A percentile compares a stretch with the other conserved stretches of the same genome.
phyloP scores from a whole-genome alignment of 2,888 invertebrate species.

The Argyresthia goedartella region DNA sequence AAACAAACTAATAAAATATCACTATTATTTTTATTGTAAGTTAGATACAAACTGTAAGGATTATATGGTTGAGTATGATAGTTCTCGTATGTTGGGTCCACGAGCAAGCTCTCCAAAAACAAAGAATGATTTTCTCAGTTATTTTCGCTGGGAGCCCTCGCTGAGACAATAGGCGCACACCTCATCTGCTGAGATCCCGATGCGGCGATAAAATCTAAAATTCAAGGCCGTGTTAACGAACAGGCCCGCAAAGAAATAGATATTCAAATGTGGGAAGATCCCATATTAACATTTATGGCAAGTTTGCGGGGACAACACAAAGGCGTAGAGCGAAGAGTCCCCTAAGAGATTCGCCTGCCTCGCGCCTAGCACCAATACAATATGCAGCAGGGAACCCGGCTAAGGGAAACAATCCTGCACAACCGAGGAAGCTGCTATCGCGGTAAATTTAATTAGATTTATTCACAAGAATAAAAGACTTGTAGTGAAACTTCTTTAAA shows the following conservation, averaged over 20 bases:
- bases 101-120: background rate
- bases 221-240: conserved; percentile 72
- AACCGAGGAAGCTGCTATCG: background rate
- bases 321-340: conserved; percentile 26
- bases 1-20: no score
- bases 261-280: conserved; percentile 70
- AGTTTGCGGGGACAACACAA: conserved; percentile 69
- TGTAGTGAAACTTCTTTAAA: no score
- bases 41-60: no score
- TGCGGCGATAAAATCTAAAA: conserved; percentile 69
- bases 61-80: no score
- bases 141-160: conserved; percentile 61
- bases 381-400: conserved; percentile 1
- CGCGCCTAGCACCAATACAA: background rate
- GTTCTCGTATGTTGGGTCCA: no score
- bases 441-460: background rate
- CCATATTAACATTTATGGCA: conserved; percentile 72
- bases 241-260: conserved; percentile 70
- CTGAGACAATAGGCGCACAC: conserved; percentile 48
- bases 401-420: background rate
- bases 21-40: no score
- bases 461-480: no score
- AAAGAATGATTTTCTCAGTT: conserved; percentile 31
- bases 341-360: conserved; percentile 20
- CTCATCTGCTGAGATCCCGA: conserved; percentile 60